Base-by-base conservation (phyloP, 2,888 invertebrate genomes). In the Margaritifera margaritifera region DNA sequence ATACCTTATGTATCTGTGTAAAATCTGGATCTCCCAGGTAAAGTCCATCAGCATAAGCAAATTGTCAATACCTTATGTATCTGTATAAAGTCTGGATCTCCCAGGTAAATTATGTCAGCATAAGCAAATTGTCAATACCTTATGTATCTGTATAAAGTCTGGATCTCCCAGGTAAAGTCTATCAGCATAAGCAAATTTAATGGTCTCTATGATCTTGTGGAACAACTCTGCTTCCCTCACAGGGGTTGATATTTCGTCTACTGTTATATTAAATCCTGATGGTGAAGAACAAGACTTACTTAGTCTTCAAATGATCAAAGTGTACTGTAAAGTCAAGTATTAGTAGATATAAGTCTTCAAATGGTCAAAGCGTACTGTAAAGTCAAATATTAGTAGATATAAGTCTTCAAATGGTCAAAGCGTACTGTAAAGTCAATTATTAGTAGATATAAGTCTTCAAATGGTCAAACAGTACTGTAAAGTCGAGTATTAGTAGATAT, bases 121-220 rank as follows among this genome's bases (percentile, higher is more conserved):
- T 94, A 97, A 24, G 54, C 54, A 1, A 55, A 55, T n/a, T 5
- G 24, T 55, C 18, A 18, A 18, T 55, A 55, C 24, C 56, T 42
- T 42, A 42, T 42, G 8, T 8, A 42, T 55, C 8, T 68, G 25
- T n/a, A 60, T 63, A 71, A 77, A 86, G n/a, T 69, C 74, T 4
- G 82, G 79, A 65, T 84, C 84, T 8, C 77, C 85, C 11, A 85
- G 71, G 8, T 65, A 31, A 18, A 72, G 62, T 58, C 82, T 73
- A 84, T 94, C 92, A 1, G 95, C 97, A 89, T 94, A 97, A 24
- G 94, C 96, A 90, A 94, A 97, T 89, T 98, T 98, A 90, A 95
- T 95, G 11, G 94, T 92, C 88, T 98, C 98, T 20, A 95, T 91
- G 79, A 96, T 91, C 75, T 95, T 93, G 82, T 98, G 97, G 92